phyloP scores from a whole-genome alignment of 2,113 vertebrate species.

The Rhineura floridana region DNA sequence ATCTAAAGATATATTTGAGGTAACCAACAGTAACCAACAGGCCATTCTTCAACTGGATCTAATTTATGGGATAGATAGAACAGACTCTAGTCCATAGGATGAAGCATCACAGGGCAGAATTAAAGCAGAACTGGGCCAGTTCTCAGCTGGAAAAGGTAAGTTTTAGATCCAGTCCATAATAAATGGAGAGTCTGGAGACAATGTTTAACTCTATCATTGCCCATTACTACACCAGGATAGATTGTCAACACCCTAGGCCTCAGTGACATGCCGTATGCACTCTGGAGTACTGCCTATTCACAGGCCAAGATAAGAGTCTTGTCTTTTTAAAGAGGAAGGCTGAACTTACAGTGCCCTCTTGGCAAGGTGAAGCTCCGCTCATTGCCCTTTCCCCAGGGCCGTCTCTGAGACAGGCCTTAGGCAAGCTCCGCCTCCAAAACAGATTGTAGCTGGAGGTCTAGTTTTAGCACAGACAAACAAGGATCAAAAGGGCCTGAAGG shows the following conservation, averaged over 20 bases:
- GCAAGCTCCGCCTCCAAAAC: neutral
- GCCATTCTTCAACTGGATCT: too few species aligned
- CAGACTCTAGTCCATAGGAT: too few species aligned
- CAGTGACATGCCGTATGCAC: neutral
- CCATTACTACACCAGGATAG: neutral
- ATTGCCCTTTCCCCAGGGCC: neutral
- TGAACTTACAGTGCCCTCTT: neutral
- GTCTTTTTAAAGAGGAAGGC: too few species aligned
- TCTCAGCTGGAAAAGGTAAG: too few species aligned
- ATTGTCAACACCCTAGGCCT: neutral
- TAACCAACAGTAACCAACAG: too few species aligned
- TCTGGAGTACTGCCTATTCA: neutral
- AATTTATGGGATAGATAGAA: too few species aligned
- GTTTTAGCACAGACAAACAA: neutral
- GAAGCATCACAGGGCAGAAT: too few species aligned
- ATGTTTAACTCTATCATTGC: too few species aligned
- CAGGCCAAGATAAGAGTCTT: neutral
- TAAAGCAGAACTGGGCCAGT: too few species aligned
- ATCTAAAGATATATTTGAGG: neutral
- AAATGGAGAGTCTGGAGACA: too few species aligned
- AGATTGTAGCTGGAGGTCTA: neutral
- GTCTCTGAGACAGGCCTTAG: neutral
- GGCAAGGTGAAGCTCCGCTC: too few species aligned
- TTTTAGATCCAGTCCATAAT: too few species aligned
- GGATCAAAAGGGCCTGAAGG: neutral